Conservation (phyloP, 2,113 vertebrate species). For the Pitta sordida region DNA sequence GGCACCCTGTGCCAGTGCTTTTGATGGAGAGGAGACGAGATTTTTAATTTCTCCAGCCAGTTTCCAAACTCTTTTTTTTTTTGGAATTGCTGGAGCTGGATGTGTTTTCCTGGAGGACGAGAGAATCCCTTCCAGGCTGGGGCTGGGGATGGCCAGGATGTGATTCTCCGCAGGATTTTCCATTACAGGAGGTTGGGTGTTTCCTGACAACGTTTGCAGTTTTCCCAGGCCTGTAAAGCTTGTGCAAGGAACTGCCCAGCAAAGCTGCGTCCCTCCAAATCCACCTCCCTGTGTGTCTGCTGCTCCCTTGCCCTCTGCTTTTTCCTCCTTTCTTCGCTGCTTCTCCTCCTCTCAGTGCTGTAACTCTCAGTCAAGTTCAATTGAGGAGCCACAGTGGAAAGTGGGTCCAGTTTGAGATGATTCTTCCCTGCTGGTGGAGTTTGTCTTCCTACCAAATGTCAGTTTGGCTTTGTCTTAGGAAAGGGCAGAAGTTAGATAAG, state of each 20-base stretch:
- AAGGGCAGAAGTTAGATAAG: not conserved
- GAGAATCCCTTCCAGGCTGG: not conserved
- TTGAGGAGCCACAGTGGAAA: not conserved
- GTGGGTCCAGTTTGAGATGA: not conserved
- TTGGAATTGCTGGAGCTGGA: not conserved
- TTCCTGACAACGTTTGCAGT: not conserved
- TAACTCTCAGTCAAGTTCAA: not conserved
- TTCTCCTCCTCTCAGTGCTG: not conserved
- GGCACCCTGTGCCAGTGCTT: not conserved
- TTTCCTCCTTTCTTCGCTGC: not conserved
- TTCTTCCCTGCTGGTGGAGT: not conserved
- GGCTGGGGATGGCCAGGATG: not conserved
- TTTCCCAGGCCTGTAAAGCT: not conserved
- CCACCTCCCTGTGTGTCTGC: fast-evolving
- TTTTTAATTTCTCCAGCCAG: not conserved
- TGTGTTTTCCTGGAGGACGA: not conserved
- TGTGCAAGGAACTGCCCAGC: not conserved
- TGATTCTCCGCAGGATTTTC: not conserved
- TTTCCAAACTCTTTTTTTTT: not conserved
- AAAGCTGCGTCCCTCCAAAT: not conserved
- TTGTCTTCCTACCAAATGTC: not conserved
- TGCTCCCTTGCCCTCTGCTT: fast-evolving
- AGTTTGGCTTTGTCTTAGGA: not conserved
- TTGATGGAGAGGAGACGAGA: fast-evolving
- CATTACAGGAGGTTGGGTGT: not conserved